These are phyloP conservation scores for Rousettus madagascariensis DNA, from an alignment of 2,797 vertebrate species.

Conservation along the genomic window DNA sequence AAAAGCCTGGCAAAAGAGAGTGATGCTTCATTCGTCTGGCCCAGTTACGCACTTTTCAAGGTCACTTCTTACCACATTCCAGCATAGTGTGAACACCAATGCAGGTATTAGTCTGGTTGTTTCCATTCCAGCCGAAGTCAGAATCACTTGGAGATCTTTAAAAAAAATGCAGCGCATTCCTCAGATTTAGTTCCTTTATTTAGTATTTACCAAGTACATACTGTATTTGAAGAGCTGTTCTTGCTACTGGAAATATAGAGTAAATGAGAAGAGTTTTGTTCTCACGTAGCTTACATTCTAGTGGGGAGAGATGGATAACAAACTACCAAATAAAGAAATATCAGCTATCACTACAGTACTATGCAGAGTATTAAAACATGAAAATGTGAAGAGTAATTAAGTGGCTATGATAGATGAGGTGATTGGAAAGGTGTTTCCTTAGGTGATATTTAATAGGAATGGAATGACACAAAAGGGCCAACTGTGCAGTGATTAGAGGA, in stretches of 20 bases:
- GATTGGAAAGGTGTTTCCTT: neutral
- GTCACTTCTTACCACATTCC: neutral
- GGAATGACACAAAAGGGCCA: neutral
- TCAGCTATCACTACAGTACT: neutral
- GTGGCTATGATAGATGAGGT: neutral
- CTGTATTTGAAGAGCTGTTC: neutral
- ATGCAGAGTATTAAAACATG: neutral
- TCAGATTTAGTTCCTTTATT: neutral
- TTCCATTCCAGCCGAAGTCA: neutral
- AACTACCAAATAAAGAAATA: neutral
- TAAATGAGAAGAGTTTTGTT: conserved; percentile 3
- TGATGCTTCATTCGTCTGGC: neutral
- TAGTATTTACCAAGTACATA: neutral
- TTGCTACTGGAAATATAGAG: neutral
- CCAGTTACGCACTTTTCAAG: neutral
- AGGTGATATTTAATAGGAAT: neutral
- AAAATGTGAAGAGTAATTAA: neutral
- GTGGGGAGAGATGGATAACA: neutral
- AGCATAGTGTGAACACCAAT: neutral
- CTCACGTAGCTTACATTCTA: neutral
- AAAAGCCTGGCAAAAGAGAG: neutral
- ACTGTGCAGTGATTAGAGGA: neutral
- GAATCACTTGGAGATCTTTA: neutral
- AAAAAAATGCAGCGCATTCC: neutral
- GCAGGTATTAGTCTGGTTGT: neutral